Conservation (phyloP, 1,140 invertebrate genomes). For the Steinernema khuongi region DNA sequence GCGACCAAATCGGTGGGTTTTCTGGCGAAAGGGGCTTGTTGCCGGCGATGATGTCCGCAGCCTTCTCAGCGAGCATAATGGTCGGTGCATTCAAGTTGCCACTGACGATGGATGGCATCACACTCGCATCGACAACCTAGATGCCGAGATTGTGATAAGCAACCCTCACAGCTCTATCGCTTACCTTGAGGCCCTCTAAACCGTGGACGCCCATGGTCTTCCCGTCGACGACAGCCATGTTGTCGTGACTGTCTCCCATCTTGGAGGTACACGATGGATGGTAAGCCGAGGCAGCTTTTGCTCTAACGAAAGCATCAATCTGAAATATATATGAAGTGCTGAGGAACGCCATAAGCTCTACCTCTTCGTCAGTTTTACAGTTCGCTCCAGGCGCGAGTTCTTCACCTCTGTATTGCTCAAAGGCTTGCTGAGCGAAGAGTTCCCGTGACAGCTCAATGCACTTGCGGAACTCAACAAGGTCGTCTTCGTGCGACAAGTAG, state of each 20-base stretch:
- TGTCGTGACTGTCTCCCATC: constrained; percentile 61
- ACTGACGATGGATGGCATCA: constrained; percentile 64
- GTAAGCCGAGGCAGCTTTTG: constrained; percentile 61
- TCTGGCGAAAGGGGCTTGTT: constrained; percentile 42
- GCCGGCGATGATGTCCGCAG: constrained; percentile 62
- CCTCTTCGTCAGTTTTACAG: constrained; percentile 43
- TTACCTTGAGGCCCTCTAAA: constrained; percentile 59
- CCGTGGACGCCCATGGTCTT: constrained; percentile 60
- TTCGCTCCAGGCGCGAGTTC: constrained; percentile 60
- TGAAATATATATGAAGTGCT: no score
- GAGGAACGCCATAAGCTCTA: no score
- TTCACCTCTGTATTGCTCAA: constrained; percentile 60
- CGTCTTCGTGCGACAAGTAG: constrained; percentile 67
- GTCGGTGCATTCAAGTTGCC: constrained; percentile 64
- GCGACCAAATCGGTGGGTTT: no score
- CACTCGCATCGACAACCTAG: constrained; percentile 63
- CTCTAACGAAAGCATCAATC: not conserved
- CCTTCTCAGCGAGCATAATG: constrained; percentile 65
- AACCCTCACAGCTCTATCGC: no score
- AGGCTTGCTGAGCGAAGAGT: constrained; percentile 62
- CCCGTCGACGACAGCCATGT: constrained; percentile 61
- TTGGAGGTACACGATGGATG: constrained; percentile 64
- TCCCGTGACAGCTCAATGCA: constrained; percentile 61
- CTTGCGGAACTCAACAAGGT: constrained; percentile 54
- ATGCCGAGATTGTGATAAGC: no score